Base-by-base conservation (phyloP, 2,113 vertebrate species). In the Hemiprocne comata region DNA sequence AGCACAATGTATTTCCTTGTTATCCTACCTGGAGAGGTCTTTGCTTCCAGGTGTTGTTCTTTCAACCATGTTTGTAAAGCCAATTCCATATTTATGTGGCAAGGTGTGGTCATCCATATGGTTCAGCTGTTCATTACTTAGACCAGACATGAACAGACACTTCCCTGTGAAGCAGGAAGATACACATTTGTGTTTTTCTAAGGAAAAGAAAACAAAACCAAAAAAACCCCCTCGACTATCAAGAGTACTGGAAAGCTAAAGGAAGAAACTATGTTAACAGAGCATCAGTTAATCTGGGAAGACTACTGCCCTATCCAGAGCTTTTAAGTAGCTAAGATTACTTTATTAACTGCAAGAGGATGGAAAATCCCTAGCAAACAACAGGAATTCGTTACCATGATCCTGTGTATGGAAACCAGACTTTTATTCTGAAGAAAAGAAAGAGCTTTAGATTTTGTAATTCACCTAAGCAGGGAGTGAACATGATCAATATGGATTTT, bases 21-120 rank as follows among this genome's bases (percentile, higher is more conserved):
- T 31, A 28, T 33, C 69, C 78, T 85, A 99, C 99, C 98, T 99
- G 64, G 99, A 98, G 44, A 99, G 99, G 95, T 99, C 99, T 96
- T 99, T 99, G 97, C 99, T 99, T 69, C 99, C 99, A 26, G 99
- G 99, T 5, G 99, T 99, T 6, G 99, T 99, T 95, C 99, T 98
- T 88, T 98, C 98, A 46, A 99, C 99, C 99, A 99, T 99, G 90
- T 99, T 99, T 87, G 99, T 99, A 97, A 99, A 99, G 60, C 99
- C 99, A 95, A 99, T 99, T 34, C 99, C 98, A 13, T 99, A 99
- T 74, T 99, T 99, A 85, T 97, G 98, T 3, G 99, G 99, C 90
- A 99, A 98, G 7, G 96, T 96, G 62, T 98, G 98, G 92, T 99
- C 99, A 18, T 98, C 98, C 98, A 98, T 98, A 94, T 99, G 99